phyloP scores from a whole-genome alignment of 2,888 invertebrate genomes.

The Antheraea assamensis region DNA sequence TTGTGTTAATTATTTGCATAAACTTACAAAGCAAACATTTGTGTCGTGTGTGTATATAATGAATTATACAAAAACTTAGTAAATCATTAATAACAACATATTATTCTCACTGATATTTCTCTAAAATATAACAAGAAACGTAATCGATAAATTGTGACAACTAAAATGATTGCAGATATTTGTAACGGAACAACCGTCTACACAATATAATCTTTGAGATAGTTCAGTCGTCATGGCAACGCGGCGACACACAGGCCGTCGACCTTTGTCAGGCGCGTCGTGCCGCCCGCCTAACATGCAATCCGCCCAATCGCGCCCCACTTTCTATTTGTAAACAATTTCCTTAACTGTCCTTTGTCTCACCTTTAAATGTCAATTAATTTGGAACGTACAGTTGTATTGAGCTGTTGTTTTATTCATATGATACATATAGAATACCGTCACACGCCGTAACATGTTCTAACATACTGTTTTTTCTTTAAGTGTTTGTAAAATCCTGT shows the following conservation, averaged over 20 bases:
- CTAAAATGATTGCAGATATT: background rate
- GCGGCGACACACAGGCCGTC: slow-evolving; percentile 16
- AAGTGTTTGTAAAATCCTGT: background rate
- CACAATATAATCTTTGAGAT: background rate
- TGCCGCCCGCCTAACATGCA: slow-evolving; percentile 23
- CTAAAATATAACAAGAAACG: background rate
- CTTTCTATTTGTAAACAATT: slow-evolving; percentile 47
- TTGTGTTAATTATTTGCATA: background rate
- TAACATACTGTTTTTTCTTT: background rate
- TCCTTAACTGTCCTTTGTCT: slow-evolving; percentile 13
- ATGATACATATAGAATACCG: background rate
- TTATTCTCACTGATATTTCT: background rate
- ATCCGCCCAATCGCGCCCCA: slow-evolving; percentile 18
- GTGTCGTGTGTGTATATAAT: too few species aligned
- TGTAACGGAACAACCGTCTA: background rate
- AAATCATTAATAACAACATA: too few species aligned
- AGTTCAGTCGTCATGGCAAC: slow-evolving; percentile 15
- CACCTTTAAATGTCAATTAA: slow-evolving; percentile 14
- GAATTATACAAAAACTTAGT: too few species aligned
- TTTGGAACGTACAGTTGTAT: slow-evolving; percentile 13
- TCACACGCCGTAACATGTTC: background rate
- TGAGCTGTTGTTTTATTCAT: background rate
- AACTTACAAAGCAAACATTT: background rate
- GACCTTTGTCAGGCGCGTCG: slow-evolving; percentile 24
- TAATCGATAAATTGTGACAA: background rate